Base-by-base conservation (phyloP, 1,140 invertebrate species). In the Dinothrombium tinctorium region DNA sequence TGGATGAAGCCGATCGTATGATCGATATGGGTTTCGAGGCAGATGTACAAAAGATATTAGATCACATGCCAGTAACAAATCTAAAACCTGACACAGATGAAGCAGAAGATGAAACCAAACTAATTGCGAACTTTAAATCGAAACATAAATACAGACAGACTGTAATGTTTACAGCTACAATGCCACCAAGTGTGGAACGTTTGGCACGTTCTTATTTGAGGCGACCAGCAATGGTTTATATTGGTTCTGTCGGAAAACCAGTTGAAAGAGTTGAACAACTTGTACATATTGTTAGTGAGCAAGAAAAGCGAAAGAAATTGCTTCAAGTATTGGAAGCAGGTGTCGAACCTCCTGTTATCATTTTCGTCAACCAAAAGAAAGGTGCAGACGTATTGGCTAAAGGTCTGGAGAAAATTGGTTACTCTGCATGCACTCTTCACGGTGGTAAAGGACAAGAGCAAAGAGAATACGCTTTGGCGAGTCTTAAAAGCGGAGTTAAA, bases 131-230 rank as follows among this genome's bases (percentile, higher is more conserved):
- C 61, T 96, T 96, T 52, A 75, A 87, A 53, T 80, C 82, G 0
- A 96, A 94, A 55, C 84, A 95, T 55, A 98, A 99, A 59, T 99
- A 81, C 55, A 67, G 94, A 58, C 87, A 92, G 75, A 99, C 92
- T 54, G 92, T 99, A 45, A 99, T 99, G 94, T 99, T 99, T 61
- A 99, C 94, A 31, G 94, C 94, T 14, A 99, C 94, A 51, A 99
- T 99, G 94, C 89, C 89, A 6, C 74, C 92, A 2, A 80, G 89
- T 6, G 87, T 99, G 2, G 94, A 99, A 63, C 66, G 92, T 49
- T 61, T 99, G 35, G 94, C 94, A 0, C 67, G 87, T 48, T 84
- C 76, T 23, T 99, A 98, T 63, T 60, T 99, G 6, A 65, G 94
- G 42, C 66, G 94, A 53, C 94, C 94, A 3, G 86, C 90, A 8